Evolutionary conservation across 2,888 invertebrate genomes (phyloP), one percentile per base, ranked within the genome.

Genomic region (Heteromurus nitidus): DNA sequence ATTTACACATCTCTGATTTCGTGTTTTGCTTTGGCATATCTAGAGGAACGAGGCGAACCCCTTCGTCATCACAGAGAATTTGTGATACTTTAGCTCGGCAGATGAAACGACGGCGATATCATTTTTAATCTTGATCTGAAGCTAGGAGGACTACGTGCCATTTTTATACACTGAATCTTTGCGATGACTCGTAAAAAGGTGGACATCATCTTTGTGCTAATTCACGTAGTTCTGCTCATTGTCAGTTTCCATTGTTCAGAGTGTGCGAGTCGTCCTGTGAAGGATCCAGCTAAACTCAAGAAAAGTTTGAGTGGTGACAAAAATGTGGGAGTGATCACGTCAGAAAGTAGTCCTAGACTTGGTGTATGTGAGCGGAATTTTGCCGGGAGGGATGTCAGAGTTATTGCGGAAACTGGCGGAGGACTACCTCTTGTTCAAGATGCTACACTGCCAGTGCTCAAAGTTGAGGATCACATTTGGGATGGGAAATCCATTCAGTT

Each of bases 391-490:
- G 69, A 76, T 76, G 60, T 68, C 0, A n/a, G 24, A 13, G 68
- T 76, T 1, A 69, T 76, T 50, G 76, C 76, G 2, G 76, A 76
- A 60, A 76, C 76, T 11, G 76, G 76, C 0, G 76, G 76, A 5
- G 76, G 76, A 24, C 76, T 60, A 22, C 44, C 47, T 5, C 50
- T 47, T 0, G 60, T 68, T 1, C 36, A 68, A n/a, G 62, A 81
- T 60, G 79, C 82, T 1, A 68, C 80, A 0, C 24, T 85, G 5
- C 85, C 85, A 13, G 24, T 70, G 1, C 67, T 85, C 7, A 74
- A 82, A 53, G 69, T 83, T 3, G 82, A 82, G n/a, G 84, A 85
- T 65, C 76, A 85, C 47, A 76, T 81, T 67, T 84, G 82, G 83
- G 80, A 82, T 62, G 81, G 80, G 31, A 80, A 80, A 67, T 82